Percentiles rank a stretch among this genome's conserved stretches.
phyloP scores from a whole-genome alignment of 2,113 vertebrate species.

The Malurus cyaneus region DNA sequence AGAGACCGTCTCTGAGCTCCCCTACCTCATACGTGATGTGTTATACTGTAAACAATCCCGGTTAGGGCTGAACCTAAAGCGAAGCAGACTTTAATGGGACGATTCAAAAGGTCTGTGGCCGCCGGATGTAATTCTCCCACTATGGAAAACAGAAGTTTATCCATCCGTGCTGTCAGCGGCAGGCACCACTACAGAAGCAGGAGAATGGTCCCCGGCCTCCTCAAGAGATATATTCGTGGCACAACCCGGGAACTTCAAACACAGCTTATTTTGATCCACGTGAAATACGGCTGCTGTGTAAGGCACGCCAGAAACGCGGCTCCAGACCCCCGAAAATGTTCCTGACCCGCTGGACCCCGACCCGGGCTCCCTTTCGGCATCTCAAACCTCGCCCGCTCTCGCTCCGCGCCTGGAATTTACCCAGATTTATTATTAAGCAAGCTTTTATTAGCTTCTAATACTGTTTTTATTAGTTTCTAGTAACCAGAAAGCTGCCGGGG shows the following conservation, averaged over 20 bases:
- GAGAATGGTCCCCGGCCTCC: background rate
- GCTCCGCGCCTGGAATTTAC: rapidly evolving
- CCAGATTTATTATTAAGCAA: background rate
- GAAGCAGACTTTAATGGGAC: background rate
- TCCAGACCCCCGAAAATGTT: background rate
- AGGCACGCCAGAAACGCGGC: background rate
- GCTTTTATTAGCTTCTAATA: background rate
- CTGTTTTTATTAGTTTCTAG: background rate
- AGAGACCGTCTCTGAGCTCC: background rate
- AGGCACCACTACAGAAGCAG: background rate
- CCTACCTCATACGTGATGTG: background rate
- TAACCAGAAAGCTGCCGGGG: background rate
- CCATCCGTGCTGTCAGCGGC: no score
- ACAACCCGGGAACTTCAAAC: background rate
- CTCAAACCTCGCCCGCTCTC: background rate
- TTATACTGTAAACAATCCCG: background rate
- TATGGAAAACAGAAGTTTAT: background rate
- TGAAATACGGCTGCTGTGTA: background rate
- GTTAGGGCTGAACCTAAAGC: background rate
- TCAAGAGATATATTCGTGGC: rapidly evolving
- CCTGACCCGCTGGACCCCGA: rapidly evolving
- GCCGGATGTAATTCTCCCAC: background rate
- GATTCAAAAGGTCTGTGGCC: background rate
- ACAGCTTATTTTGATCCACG: background rate
- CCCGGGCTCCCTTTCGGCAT: background rate